A percentile compares a stretch with the other conserved stretches of the same genome.
Conservation (phyloP, 2,113 vertebrate species). For the Chaetorhynchus papuensis region DNA sequence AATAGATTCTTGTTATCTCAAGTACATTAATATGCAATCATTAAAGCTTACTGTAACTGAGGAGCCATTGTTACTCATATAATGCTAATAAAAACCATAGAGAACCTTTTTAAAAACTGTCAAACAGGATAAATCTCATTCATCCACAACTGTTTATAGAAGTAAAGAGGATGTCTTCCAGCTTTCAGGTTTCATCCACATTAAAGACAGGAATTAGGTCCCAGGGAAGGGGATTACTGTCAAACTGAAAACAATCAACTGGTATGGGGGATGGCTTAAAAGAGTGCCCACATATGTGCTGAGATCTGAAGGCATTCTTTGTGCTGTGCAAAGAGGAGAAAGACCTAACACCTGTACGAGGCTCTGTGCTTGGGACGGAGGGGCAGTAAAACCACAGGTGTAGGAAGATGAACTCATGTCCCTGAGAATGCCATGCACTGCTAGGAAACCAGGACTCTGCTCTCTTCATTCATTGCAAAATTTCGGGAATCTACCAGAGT, state of each 20-base stretch:
- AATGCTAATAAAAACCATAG: neutral
- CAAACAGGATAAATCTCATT: neutral
- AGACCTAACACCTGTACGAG: neutral
- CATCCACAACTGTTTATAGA: neutral
- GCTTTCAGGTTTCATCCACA: neutral
- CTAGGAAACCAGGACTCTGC: neutral
- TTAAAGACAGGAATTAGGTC: neutral
- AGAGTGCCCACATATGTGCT: neutral
- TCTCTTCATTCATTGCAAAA: neutral
- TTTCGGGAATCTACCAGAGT: neutral
- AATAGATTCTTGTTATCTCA: neutral
- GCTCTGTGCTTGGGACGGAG: neutral
- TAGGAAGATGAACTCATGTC: neutral
- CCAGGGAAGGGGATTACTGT: neutral
- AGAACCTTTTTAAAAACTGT: neutral
- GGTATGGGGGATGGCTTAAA: neutral
- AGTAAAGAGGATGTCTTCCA: neutral
- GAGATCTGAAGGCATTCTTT: neutral
- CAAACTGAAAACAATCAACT: conserved; percentile 2
- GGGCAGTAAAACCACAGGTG: neutral
- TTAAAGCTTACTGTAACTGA: neutral
- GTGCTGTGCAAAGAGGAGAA: neutral
- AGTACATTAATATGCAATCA: neutral
- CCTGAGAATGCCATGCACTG: neutral
- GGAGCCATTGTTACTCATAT: neutral